A percentile compares a stretch with the other conserved stretches of the same genome.
Evolutionary conservation across 1,140 invertebrate genomes (phyloP).

Genomic region (Zelostemma sp.): DNA sequence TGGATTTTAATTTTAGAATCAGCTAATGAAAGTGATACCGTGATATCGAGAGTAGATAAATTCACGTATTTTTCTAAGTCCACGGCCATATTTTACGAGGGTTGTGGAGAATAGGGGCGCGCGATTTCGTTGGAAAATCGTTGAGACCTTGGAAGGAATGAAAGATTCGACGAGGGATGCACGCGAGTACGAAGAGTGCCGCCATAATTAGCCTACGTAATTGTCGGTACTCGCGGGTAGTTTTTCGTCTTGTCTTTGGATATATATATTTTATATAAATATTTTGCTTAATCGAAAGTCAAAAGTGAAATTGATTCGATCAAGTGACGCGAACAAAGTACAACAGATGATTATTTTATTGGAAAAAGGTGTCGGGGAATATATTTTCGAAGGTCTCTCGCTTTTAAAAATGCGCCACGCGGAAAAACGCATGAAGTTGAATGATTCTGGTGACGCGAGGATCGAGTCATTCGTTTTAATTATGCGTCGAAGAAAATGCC

Average conservation of each 20-base stretch:
- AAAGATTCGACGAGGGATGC: too few relatives aligned
- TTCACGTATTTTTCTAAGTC: slow-evolving; percentile 66
- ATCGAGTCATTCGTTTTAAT: slow-evolving; percentile 15
- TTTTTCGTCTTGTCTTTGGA: too few relatives aligned
- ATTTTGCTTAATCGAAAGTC: neutral
- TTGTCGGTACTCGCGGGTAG: too few relatives aligned
- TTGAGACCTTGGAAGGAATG: slow-evolving; percentile 1
- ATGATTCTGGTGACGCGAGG: slow-evolving; percentile 11
- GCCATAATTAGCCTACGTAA: too few relatives aligned
- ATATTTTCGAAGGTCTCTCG: too few relatives aligned
- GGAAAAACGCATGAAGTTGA: too few relatives aligned
- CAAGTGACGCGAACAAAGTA: neutral
- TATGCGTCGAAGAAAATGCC: neutral
- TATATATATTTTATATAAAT: slow-evolving; percentile 2
- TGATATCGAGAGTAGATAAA: slow-evolving; percentile 54
- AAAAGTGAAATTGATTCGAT: neutral
- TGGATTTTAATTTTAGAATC: slow-evolving; percentile 21
- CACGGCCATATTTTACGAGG: slow-evolving; percentile 42
- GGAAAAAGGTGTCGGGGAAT: too few relatives aligned
- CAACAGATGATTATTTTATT: neutral
- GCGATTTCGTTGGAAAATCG: neutral
- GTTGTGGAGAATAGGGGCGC: neutral
- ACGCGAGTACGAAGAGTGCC: too few relatives aligned
- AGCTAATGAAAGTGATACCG: slow-evolving; percentile 52
- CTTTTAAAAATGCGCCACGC: too few relatives aligned